Evolutionary conservation across 2,113 vertebrate genomes (phyloP).

Genomic region (Glareola pratincola): DNA sequence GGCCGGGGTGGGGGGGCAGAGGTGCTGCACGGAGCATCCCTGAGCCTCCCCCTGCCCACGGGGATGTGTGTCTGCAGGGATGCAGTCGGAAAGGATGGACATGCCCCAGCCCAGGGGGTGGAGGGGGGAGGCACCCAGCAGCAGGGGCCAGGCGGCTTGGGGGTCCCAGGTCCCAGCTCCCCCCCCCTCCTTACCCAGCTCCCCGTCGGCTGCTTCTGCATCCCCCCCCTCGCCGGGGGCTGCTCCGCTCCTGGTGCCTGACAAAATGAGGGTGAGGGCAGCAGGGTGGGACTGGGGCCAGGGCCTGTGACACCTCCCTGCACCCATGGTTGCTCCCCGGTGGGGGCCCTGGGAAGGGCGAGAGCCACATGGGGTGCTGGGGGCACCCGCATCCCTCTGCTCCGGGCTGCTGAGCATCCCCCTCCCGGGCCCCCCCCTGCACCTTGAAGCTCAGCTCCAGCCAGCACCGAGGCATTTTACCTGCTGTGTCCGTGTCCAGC

Average conservation of each 20-base stretch:
- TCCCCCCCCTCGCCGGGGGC: background rate
- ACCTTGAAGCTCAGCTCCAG: background rate
- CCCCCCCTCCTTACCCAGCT: conserved; percentile 32
- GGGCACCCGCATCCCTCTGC: background rate
- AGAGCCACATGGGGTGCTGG: background rate
- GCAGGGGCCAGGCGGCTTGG: background rate
- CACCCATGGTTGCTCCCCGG: background rate
- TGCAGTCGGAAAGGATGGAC: fast-evolving
- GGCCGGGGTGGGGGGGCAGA: fast-evolving
- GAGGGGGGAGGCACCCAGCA: background rate
- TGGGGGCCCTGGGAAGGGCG: fast-evolving
- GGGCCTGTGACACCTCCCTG: background rate
- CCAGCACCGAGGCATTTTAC: background rate
- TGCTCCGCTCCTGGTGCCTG: background rate
- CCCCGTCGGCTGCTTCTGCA: background rate
- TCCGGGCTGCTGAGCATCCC: background rate
- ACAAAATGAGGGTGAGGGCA: background rate
- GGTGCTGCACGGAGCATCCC: fast-evolving
- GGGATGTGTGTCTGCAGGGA: background rate
- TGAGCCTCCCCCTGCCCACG: too few species aligned
- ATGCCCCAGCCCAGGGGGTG: background rate
- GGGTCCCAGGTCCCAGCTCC: background rate
- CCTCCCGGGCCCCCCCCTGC: fast-evolving
- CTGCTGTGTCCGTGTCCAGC: conserved; percentile 49
- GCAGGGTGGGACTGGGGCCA: background rate